Conservation (phyloP, 1,140 invertebrate species). For the Drosophila setifemur region DNA sequence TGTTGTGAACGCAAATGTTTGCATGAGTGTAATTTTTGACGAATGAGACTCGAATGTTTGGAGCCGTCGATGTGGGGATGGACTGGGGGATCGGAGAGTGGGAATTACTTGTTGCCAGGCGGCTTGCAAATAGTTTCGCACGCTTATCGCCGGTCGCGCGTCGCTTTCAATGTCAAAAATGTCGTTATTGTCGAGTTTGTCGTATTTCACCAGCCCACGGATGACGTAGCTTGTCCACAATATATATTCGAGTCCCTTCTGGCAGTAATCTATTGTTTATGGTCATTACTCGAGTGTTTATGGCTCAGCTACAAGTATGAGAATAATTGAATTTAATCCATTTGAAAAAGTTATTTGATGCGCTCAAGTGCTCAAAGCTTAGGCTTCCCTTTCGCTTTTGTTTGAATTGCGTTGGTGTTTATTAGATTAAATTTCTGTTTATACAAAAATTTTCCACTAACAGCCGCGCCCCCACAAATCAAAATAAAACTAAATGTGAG, state of each 20-base stretch:
- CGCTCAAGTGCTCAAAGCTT: background rate
- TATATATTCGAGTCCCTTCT: constrained; percentile 9
- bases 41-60: constrained; percentile 5
- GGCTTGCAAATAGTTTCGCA: constrained; percentile 23
- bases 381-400: constrained; percentile 1
- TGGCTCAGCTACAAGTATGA: background rate
- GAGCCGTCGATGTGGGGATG: background rate
- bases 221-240: constrained; percentile 58
- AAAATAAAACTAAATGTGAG: background rate
- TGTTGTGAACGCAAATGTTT: background rate
- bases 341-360: background rate
- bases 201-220: constrained; percentile 56
- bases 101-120: constrained; percentile 58
- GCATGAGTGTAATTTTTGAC: background rate
- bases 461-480: background rate
- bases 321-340: constrained; percentile 6
- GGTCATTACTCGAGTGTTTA: constrained; percentile 24
- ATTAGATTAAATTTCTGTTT: constrained; percentile 6
- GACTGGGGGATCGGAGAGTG: background rate
- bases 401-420: constrained; percentile 5
- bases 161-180: constrained; percentile 72
- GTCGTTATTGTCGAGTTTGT: constrained; percentile 48
- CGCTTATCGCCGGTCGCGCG: constrained; percentile 46
- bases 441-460: background rate
- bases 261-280: constrained; percentile 24